Evolutionary conservation across 2,888 invertebrate species (phyloP), one percentile per base, ranked within the genome.

Genomic region (Coenonympha arcania): DNA sequence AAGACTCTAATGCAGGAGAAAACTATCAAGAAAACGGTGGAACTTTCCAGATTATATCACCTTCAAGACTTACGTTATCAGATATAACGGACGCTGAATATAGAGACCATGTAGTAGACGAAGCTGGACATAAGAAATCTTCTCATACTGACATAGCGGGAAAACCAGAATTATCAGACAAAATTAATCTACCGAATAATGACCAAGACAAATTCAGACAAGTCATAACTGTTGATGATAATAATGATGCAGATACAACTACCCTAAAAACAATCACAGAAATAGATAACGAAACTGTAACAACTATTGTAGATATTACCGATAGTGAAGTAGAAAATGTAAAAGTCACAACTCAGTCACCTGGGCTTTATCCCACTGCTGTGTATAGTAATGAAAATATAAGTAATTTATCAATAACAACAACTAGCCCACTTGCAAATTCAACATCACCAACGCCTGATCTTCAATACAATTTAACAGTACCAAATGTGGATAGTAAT

Each of bases 1-100:
- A 66, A 40, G 60, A 64, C 41, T 56, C 57, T 13, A 40, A 16
- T 3, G 53, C 56, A 6, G 62, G 62, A 31, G 62, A 65, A 54
- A 68, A 51, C 47, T 62, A 61, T 50, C 61, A 65, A 51, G 64
- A 65, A 60, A 62, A 54, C 42, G 58, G 52, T 24, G 60, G 55
- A 16, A 59, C 47, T 19, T 33, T 59, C 24, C 62, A 68, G 54
- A 52, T 50, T 15, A 56, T 59, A 50, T 50, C 52, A 8, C 44
- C 58, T n/a, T 54, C 48, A 4, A 64, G 62, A 49, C 39, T 62
- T 11, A 43, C n/a, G n/a, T n/a, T 55, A 43, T 45, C 48, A 20
- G 54, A 34, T 20, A 13, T 42, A 9, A 56, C 34, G 9, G 22
- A 33, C 6, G 43, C 52, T 19, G 40, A 20, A 18, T 20, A 31